These are phyloP conservation scores for Daktulosphaira vitifoliae DNA, from an alignment of 1,140 invertebrate species.

Conservation along the genomic window DNA sequence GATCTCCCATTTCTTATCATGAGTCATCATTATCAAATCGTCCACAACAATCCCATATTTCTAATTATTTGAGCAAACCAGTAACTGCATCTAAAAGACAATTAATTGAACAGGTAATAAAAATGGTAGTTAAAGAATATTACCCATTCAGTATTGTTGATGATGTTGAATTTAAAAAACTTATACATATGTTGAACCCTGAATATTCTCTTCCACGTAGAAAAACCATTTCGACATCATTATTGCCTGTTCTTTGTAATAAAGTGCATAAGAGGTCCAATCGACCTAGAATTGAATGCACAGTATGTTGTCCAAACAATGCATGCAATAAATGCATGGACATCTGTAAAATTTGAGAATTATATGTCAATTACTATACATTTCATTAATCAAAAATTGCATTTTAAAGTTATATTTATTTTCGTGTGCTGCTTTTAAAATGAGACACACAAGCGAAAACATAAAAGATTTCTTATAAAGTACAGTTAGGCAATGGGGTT, in stretches of 20 bases:
- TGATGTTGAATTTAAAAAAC: conserved; percentile 38
- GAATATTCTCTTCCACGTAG: conserved; percentile 38
- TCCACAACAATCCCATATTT: conserved; percentile 9
- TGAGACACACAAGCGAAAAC: conserved; percentile 35
- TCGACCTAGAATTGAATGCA: conserved; percentile 9
- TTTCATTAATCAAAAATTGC: conserved; percentile 37
- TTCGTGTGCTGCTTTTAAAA: conserved; percentile 34
- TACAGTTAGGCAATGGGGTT: conserved; percentile 2
- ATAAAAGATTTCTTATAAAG: background rate
- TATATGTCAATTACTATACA: conserved; percentile 38
- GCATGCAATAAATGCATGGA: conserved; percentile 40
- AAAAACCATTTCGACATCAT: conserved; percentile 38
- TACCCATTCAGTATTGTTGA: conserved; percentile 39
- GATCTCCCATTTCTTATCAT: background rate
- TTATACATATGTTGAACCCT: conserved; percentile 37
- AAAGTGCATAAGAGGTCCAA: conserved; percentile 33
- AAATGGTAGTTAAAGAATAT: conserved; percentile 39
- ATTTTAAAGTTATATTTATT: conserved; percentile 34
- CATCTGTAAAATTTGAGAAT: conserved; percentile 36
- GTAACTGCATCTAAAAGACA: conserved; percentile 27
- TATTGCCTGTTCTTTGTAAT: conserved; percentile 37
- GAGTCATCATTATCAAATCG: too few relatives aligned
- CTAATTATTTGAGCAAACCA: conserved; percentile 11
- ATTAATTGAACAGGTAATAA: conserved; percentile 37
- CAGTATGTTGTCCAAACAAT: conserved; percentile 35